A percentile compares a stretch with the other conserved stretches of the same genome.
Conservation (phyloP, 2,113 vertebrate species). For the Oncorhynchus tshawytscha region DNA sequence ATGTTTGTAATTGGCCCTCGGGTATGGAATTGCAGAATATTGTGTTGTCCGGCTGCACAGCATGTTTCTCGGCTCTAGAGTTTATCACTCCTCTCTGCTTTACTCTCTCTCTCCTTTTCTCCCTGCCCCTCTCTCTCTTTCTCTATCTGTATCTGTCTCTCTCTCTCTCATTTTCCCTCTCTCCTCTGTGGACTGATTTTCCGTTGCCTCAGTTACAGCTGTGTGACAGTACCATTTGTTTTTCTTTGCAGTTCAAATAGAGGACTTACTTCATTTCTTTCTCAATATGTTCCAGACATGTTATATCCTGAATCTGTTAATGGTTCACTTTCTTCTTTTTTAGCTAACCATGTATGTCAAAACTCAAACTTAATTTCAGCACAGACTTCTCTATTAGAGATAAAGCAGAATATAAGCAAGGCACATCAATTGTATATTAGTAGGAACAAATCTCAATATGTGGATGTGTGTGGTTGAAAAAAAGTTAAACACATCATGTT, state of each 20-base stretch:
- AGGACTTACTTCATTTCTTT: constrained; percentile 1
- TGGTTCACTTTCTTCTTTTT: not conserved
- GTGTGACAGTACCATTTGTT: constrained; percentile 34
- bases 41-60: not conserved
- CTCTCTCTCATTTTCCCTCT: not conserved
- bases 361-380: not conserved
- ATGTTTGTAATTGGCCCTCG: constrained; percentile 13
- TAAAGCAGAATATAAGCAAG: constrained; percentile 3
- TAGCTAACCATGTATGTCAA: not conserved
- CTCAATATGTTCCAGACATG: constrained; percentile 13
- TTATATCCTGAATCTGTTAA: constrained; percentile 7
- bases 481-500: not conserved
- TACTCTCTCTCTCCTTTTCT: not conserved
- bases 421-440: not conserved
- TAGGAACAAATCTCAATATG: not conserved
- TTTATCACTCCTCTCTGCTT: not conserved
- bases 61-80: constrained; percentile 8
- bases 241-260: constrained; percentile 15
- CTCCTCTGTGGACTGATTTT: constrained; percentile 43
- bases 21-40: constrained; percentile 11
- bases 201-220: constrained; percentile 57
- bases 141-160: not conserved
- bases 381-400: not conserved
- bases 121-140: not conserved
- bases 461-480: not conserved